These are phyloP conservation scores for Limnothrissa miodon DNA, from an alignment of 2,113 vertebrate species.

Conservation along the genomic window DNA sequence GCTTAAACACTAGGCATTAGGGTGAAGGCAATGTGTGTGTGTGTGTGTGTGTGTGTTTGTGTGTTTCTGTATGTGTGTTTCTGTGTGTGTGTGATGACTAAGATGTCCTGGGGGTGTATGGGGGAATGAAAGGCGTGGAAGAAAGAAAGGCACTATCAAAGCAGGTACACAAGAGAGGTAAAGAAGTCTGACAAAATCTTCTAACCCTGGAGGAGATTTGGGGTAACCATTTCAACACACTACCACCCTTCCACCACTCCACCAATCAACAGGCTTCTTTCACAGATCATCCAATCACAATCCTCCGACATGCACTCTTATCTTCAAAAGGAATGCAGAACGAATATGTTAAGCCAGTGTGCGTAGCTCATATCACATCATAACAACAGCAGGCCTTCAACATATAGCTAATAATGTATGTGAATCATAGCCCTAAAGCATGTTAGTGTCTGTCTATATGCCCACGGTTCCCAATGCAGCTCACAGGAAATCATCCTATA, in stretches of 20 bases:
- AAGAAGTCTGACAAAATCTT: neutral
- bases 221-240: neutral
- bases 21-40: neutral
- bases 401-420: too few species aligned
- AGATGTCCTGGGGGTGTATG: neutral
- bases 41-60: neutral
- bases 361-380: neutral
- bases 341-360: neutral
- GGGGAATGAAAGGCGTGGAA: too few species aligned
- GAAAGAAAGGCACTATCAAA: too few species aligned
- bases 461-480: neutral
- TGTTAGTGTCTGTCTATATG: slow-evolving; percentile 2
- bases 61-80: neutral
- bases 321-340: neutral
- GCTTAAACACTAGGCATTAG: slow-evolving; percentile 15
- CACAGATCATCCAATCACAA: neutral
- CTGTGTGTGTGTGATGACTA: slow-evolving; percentile 4
- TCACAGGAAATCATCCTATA: neutral
- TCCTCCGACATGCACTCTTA: neutral
- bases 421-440: neutral
- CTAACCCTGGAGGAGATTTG: neutral
- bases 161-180: neutral
- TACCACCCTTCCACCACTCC: neutral
- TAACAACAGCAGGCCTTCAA: neutral
- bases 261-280: neutral